Evolutionary conservation across 2,113 vertebrate species (phyloP).

Genomic region (Procapra przewalskii): DNA sequence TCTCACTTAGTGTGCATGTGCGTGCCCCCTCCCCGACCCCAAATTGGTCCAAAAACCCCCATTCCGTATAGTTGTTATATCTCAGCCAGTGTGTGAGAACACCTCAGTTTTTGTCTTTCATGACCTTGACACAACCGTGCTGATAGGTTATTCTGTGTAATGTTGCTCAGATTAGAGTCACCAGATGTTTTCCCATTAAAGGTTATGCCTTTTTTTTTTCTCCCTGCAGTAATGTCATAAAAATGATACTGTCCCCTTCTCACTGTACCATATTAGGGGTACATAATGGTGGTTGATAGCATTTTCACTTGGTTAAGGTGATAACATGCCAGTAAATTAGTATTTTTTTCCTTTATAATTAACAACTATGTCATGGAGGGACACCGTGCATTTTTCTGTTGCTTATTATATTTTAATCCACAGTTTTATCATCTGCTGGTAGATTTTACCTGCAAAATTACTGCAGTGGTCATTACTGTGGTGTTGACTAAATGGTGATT

Average conservation of each 20-base stretch:
- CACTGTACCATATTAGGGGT: not conserved
- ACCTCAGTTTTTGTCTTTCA: not conserved
- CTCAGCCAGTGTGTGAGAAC: not conserved
- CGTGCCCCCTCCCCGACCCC: accelerated
- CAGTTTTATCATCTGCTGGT: not conserved
- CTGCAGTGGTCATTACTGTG: not conserved
- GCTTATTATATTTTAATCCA: not conserved
- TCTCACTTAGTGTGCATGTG: not conserved
- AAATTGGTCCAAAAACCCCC: not conserved
- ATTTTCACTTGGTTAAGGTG: not conserved
- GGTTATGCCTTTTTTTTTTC: not conserved
- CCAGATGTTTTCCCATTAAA: not conserved
- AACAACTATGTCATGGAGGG: not conserved
- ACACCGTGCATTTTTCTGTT: not conserved
- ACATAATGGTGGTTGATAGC: not conserved
- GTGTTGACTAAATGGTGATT: not conserved
- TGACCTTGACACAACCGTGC: not conserved
- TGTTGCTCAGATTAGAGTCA: not conserved
- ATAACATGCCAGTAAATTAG: not conserved
- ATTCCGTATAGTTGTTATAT: not conserved
- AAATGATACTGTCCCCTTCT: not conserved
- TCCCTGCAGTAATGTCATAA: not conserved
- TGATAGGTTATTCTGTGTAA: not conserved
- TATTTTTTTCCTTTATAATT: not conserved
- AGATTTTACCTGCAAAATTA: not conserved